Conservation (phyloP, 2,113 vertebrate species). For the Spheniscus mendiculus region DNA sequence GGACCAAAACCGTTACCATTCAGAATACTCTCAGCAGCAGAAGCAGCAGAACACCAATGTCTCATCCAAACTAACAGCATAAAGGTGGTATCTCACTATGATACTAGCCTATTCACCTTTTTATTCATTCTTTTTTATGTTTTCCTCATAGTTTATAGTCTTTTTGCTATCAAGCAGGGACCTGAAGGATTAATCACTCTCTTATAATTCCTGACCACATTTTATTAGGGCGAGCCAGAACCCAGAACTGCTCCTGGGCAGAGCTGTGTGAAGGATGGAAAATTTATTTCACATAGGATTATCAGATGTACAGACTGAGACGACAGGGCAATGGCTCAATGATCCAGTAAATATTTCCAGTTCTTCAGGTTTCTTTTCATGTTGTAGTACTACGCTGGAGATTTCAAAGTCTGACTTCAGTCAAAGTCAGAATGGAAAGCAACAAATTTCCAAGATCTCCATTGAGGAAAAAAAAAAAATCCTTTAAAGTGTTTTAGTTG, state of each 20-base stretch:
- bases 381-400: constrained; percentile 1
- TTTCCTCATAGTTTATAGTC: not conserved
- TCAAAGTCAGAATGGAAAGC: constrained; percentile 5
- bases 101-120: not conserved
- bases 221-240: constrained; percentile 26
- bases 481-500: not conserved
- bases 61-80: constrained; percentile 19
- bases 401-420: constrained; percentile 26
- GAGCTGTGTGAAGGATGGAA: not conserved
- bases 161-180: not conserved
- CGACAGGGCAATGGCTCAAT: constrained; percentile 11
- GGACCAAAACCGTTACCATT: constrained; percentile 48
- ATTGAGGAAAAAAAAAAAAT: not conserved
- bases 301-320: not conserved
- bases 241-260: not conserved
- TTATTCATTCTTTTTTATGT: not conserved
- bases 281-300: constrained; percentile 29
- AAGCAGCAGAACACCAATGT: constrained; percentile 26
- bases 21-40: constrained; percentile 39
- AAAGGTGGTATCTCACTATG: constrained; percentile 33
- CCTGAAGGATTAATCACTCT: not conserved
- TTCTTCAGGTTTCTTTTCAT: constrained; percentile 15
- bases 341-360: constrained; percentile 28
- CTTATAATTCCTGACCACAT: not conserved
- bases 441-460: constrained; percentile 3